Evolutionary conservation across 2,797 vertebrate species (phyloP), one percentile per base, ranked within the genome.

Genomic region (Acrossocheilus wenchowensis): DNA sequence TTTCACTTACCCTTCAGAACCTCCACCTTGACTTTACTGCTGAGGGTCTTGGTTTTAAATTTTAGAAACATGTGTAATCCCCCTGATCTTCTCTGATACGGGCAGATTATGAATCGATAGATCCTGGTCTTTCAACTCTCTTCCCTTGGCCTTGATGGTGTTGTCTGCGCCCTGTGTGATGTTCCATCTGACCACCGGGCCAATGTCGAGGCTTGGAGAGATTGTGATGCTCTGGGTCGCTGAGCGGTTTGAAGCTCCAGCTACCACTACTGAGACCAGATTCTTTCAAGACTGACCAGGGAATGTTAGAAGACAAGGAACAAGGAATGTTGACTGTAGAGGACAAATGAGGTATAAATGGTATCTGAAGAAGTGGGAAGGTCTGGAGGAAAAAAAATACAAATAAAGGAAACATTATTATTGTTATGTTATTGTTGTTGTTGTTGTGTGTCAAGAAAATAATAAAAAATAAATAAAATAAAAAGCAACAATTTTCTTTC

Each of bases 1-100:
- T 81, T 79, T 62, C 0, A 74, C 95, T 92, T 89, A 95, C 95
- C 88, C 60, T 92, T 75, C 85, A 96, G 83, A 77, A 95, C 89
- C n/a, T 95, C 79, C 50, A 95, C 87, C 0, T 15, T 39, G 0
- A 94, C 83, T 5, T 19, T 88, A 2, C 83, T 91, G 0, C 0
- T 52, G 69, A 94, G 72, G 7, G 0, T 81, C 6, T 0, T 0
- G 0, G 1, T 39, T 8, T 19, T 11, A 26, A 95, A 92, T 3
- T 8, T 75, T 62, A 95, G 34, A 10, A n/a, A 81, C 93, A 95
- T 0, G 0, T 54, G 77, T 95, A 95, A 1, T 9, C 6, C 68
- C 94, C 6, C 62, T 45, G 78, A 93, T 88, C 0, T 80, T 82
- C 36, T n/a, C 60, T 5, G 0, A 66, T 8, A 82, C 88, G 30